Evolutionary conservation across 2,797 vertebrate species (phyloP).

Genomic region (Okamejei kenojei): DNA sequence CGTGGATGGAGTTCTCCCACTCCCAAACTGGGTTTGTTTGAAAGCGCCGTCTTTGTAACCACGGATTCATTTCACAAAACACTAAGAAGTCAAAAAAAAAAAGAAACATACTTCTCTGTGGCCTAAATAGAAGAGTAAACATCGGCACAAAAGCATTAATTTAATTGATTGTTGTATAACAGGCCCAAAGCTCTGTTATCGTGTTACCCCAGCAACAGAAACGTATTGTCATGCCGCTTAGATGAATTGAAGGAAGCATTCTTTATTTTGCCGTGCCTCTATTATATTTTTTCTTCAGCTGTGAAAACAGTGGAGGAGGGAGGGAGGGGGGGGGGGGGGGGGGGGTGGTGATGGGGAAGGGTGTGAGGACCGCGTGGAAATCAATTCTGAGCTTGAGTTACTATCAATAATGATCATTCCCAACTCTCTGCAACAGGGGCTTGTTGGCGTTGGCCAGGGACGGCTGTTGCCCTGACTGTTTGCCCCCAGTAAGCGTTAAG

Average conservation of each 20-base stretch:
- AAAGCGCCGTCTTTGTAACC: conserved; percentile 49
- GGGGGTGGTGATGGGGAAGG: not conserved
- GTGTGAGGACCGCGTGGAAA: not conserved
- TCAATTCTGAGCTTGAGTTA: not conserved
- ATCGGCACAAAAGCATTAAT: conserved; percentile 67
- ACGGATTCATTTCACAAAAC: conserved; percentile 52
- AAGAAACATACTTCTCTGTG: conserved; percentile 52
- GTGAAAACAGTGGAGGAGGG: conserved; percentile 41
- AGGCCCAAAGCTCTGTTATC: conserved; percentile 72
- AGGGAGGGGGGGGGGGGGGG: not conserved
- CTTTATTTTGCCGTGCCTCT: conserved; percentile 65
- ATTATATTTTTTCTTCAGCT: conserved; percentile 56
- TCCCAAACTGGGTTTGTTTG: conserved; percentile 45
- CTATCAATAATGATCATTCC: not conserved
- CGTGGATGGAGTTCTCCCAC: conserved; percentile 46
- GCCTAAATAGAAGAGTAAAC: conserved; percentile 62
- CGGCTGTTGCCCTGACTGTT: too few species aligned
- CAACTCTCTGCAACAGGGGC: not conserved
- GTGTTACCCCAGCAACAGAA: conserved; percentile 75
- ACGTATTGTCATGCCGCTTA: conserved; percentile 72
- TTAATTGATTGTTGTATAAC: conserved; percentile 78
- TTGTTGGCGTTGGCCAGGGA: not conserved
- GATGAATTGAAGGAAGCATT: conserved; percentile 76
- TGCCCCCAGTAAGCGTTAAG: not conserved
- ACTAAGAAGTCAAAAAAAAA: conserved; percentile 45